Evolutionary conservation across 2,888 invertebrate species (phyloP), one percentile per base, ranked within the genome.

Genomic region (Zaprionus obscuricornis): DNA sequence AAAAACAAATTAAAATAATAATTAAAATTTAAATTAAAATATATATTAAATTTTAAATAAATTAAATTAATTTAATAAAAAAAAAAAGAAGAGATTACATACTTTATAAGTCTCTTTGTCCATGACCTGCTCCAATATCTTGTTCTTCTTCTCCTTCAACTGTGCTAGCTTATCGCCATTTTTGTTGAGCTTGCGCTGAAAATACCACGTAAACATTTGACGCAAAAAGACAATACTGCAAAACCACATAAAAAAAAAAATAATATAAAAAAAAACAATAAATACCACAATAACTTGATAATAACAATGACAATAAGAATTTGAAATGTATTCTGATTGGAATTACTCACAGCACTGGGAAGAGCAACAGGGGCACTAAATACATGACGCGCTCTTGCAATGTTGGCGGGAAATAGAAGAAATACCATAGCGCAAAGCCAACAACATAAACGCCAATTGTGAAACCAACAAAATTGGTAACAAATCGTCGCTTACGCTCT

Each of bases 71-170:
- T 11, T 7, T 27, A 37, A 11, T 43, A 8, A 11, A 2, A 7
- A 0, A 39, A 31, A 2, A 16, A 16, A 31, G 4, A n/a, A 36
- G 20, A 83, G 13, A 31, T 4, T 31, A 5, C 13, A 2, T 47
- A 95, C 96, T 92, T 98, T 99, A 89, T 98, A 99, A 0, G 98
- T 98, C 91, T 99, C 98, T 26, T 95, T 98, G 87, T 99, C 98
- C 94, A 97, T 98, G 22, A 99, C 98, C 88, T 97, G 95, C 86
- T 99, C 98, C 52, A 99, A 91, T 67, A 98, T 94, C 88, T 95
- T 94, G 88, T 94, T 95, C 87, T 97, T 98, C 84, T 96, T 94
- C n/a, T 93, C 93, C 75, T 93, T 92, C 90, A 97, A 92, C 47
- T 92, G 92, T 37, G 90, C 91, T 27, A 97, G 90, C 88, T 95